Base-by-base conservation (phyloP, 2,113 vertebrate genomes). In the Elephantulus edwardii region DNA sequence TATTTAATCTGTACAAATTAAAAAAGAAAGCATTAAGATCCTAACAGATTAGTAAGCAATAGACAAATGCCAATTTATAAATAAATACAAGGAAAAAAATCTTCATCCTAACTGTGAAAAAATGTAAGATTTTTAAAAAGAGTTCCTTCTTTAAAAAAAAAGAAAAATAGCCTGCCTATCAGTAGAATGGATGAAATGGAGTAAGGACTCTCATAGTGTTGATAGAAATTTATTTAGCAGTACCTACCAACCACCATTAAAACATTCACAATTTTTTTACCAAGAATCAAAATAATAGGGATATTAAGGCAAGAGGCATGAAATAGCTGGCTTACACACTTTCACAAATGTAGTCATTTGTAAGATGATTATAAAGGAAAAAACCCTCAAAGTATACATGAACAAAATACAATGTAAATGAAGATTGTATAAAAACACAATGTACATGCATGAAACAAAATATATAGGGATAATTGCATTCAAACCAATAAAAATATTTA, bases 61-160 rank as follows among this genome's bases (percentile, higher is more conserved):
- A 82, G 46, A 74, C 46, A 87, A 84, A 46, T 26, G 44, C 83
- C 30, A 83, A 91, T 26, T 88, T 75, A n/a, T 87, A 84, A 88
- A 83, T 7, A 50, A 81, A 66, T 1, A 2, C 44, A 11, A 58
- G 6, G 72, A 86, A 76, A 71, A 76, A 71, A 86, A 52, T 22
- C 2, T 79, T 79, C 30, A 85, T 26, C 35, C 12, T 70, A 68
- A 38, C 9, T 79, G 58, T 64, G 62, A 64, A 40, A 81, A 95
- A 72, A 86, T 77, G 44, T 24, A 89, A 77, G 85, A 77, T 76
- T 72, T 72, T 26, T 33, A 77, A 46, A 77, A 52, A 86, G 56
- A 76, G 19, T 52, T 20, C 40, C 24, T 83, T 6, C 26, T 60
- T 52, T 60, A 28, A 60, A 10, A 60, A 50, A 50, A 50, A 50